Evolutionary conservation across 1,140 invertebrate genomes (phyloP), one percentile per base, ranked within the genome.

Genomic region (Gryon sp.): DNA sequence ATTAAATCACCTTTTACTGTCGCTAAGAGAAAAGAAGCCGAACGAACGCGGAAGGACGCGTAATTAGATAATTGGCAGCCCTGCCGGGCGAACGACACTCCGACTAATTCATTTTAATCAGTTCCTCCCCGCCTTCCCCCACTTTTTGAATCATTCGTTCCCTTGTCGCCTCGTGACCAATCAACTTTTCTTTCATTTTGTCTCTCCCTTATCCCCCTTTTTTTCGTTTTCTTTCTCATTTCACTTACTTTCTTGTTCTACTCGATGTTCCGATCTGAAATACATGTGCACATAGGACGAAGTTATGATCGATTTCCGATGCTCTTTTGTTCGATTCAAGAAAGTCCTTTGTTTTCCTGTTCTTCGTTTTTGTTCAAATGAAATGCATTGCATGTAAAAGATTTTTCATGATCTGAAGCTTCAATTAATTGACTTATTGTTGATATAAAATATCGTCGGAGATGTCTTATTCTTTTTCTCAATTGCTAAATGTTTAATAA

Each of bases 51-150:
- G 45, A 69, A 65, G 43, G 19, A 45, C 55, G 65, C 68, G 74
- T 85, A 83, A 85, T 86, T 84, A 84, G 80, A 79, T 85, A 83
- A 86, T 86, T 83, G 80, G 80, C 68, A 73, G 73, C 53, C 73
- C 70, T 76, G 55, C 72, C 26, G 53, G 77, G 52, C 73, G 48
- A 50, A 18, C 28, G 59, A 77, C 50, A 68, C 55, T 74, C 43
- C 41, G 16, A 76, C 57, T 79, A 81, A 84, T 76, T 83, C 73
- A 77, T 84, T 83, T 83, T 82, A 78, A 85, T 85, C 80, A 79
- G 70, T 45, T 34, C 14, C 19, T 63, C 38, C 59, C 41, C 46
- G 50, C 41, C 14, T 20, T 63, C 41, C 60, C 26, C 45, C 11
- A 32, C n/a, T n/a, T n/a, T n/a, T n/a, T n/a, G n/a, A n/a, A n/a